Evolutionary conservation across 2,113 vertebrate genomes (phyloP), one percentile per base, ranked within the genome.

Genomic region (Sakesphorus luctuosus): DNA sequence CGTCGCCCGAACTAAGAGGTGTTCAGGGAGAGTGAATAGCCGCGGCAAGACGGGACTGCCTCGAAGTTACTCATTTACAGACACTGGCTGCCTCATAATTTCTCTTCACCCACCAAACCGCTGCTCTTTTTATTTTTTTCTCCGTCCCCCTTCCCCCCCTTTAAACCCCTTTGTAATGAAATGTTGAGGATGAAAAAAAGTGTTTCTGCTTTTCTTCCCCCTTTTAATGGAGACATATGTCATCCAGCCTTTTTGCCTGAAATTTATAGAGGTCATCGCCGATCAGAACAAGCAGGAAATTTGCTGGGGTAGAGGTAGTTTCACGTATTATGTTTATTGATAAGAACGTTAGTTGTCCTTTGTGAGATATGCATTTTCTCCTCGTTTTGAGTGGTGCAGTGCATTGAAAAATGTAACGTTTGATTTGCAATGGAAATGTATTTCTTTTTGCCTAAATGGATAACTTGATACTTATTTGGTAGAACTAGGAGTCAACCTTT

Each of bases 191-290:
- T 4, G 20, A 14, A 44, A 31, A 40, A 47, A 46, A 28, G 24
- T 36, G 26, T 11, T 77, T 81, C 38, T 90, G 13, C 35, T 90
- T 44, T 68, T 76, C 50, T 62, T 23, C 8, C 8, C 10, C 13
- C 25, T 90, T 86, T 86, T 71, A 59, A 52, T 36, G 63, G 56
- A 84, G 24, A 36, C 31, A 11, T 87, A 33, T 38, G 44, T 44
- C 72, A 31, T 53, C 31, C 56, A 46, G 49, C 36, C 61, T 92
- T 35, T 63, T 84, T 89, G 63, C 63, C 38, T 84, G 89, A 87
- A 88, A 92, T 96, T 90, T 88, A 78, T 93, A 78, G 94, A 85
- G 93, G 92, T 93, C 90, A 79, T 28, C 33, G 74, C 77, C 4
- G 18, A 83, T 33, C 66, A 75, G 50, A 80, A 85, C 2, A 20